These are phyloP conservation scores for Apodemus speciosus DNA, from an alignment of 2,113 vertebrate species.

Conservation along the genomic window DNA sequence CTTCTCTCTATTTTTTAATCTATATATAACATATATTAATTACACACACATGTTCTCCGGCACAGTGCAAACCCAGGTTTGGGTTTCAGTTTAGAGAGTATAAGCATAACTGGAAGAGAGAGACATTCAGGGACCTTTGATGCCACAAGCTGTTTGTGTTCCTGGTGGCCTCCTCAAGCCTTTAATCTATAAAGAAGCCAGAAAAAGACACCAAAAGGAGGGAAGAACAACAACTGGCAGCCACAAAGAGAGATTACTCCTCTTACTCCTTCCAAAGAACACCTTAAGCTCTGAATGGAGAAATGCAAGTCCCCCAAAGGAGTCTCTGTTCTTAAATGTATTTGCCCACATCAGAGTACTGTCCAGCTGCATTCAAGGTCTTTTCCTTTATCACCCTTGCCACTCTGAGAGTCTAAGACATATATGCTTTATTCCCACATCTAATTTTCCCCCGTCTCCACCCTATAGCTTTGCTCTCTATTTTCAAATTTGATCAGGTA, in stretches of 20 bases:
- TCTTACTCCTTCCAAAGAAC: neutral
- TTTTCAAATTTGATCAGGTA: neutral
- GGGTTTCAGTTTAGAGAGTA: neutral
- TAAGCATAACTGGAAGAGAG: neutral
- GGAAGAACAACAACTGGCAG: neutral
- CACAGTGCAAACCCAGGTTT: neutral
- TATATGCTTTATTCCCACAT: neutral
- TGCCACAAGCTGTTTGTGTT: neutral
- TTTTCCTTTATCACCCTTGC: neutral
- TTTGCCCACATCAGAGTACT: neutral
- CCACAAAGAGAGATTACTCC: neutral
- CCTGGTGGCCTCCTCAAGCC: neutral
- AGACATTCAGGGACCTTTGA: neutral
- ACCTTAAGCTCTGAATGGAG: neutral
- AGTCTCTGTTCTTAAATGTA: neutral
- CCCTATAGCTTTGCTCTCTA: neutral
- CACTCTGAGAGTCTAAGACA: constrained; percentile 27
- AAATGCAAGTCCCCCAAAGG: neutral
- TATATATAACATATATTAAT: neutral
- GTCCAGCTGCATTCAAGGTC: neutral
- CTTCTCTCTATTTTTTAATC: neutral
- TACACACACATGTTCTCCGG: neutral
- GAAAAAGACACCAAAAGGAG: neutral
- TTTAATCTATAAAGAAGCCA: neutral
- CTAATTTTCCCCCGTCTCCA: neutral